These are phyloP conservation scores for Cydia strobilella DNA, from an alignment of 1,140 invertebrate genomes.

Conservation along the genomic window DNA sequence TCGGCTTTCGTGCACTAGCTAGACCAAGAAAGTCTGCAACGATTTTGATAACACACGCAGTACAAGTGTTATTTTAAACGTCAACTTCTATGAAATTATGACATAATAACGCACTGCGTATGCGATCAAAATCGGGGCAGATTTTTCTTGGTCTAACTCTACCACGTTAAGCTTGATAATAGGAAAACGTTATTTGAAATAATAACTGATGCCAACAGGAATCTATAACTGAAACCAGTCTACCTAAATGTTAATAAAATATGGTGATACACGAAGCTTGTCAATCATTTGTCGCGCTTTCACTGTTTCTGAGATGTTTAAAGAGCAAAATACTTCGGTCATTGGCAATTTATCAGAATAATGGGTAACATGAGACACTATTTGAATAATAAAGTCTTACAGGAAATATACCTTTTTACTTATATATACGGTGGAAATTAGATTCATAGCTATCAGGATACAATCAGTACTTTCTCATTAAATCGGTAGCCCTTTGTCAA, in stretches of 20 bases:
- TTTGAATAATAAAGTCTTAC: no score
- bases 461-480: not conserved
- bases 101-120: no score
- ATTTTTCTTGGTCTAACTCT: no score
- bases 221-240: not conserved
- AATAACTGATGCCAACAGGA: not conserved
- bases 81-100: no score
- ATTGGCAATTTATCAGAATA: no score
- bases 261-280: slow-evolving; percentile 15
- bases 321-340: not conserved
- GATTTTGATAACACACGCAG: no score
- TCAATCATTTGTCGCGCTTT: slow-evolving; percentile 34
- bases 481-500: not conserved
- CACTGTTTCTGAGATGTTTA: not conserved
- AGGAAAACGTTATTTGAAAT: not conserved
- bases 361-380: no score
- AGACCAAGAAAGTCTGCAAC: no score
- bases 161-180: not conserved
- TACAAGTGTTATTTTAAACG: no score
- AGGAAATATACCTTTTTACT: no score
- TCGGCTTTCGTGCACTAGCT: not conserved
- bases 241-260: not conserved
- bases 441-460: not conserved
- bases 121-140: no score
- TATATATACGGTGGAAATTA: not conserved